phyloP scores from a whole-genome alignment of 2,888 invertebrate species.

The Ennomos erosarius region DNA sequence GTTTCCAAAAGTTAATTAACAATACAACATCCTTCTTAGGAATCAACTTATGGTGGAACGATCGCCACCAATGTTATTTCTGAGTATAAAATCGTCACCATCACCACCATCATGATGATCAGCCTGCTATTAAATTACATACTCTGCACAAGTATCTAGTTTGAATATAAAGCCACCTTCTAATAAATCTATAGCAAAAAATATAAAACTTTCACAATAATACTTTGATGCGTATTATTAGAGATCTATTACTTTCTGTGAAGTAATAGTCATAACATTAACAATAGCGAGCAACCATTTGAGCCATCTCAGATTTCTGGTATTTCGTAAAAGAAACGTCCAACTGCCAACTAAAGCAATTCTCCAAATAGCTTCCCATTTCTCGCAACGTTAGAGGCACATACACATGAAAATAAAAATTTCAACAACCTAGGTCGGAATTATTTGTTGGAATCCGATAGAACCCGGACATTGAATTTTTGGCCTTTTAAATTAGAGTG shows the following conservation, averaged over 20 bases:
- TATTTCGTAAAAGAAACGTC: slow-evolving; percentile 25
- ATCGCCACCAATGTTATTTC: too few species aligned
- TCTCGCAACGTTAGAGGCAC: slow-evolving; percentile 31
- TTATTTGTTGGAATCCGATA: slow-evolving; percentile 34
- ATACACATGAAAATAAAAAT: slow-evolving; percentile 39
- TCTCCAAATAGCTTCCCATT: slow-evolving; percentile 37
- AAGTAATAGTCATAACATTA: slow-evolving; percentile 21
- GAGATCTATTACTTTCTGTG: slow-evolving; percentile 7
- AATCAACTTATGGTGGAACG: too few species aligned
- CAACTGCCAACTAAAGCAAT: slow-evolving; percentile 38
- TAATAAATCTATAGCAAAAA: too few species aligned
- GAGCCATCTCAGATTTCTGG: slow-evolving; percentile 23
- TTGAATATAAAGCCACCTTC: too few species aligned
- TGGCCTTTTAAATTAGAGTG: not conserved
- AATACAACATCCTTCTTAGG: too few species aligned
- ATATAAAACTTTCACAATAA: too few species aligned
- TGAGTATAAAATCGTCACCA: too few species aligned
- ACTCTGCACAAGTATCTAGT: too few species aligned
- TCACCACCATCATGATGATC: too few species aligned
- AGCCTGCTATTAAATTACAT: too few species aligned
- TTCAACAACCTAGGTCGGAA: slow-evolving; percentile 35
- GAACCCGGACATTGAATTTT: slow-evolving; percentile 13
- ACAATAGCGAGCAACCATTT: slow-evolving; percentile 21
- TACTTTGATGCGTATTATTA: too few species aligned
- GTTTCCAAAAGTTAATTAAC: too few species aligned